Evolutionary conservation across 2,888 invertebrate genomes (phyloP), one percentile per base, ranked within the genome.

Genomic region (Tholera decimalis): DNA sequence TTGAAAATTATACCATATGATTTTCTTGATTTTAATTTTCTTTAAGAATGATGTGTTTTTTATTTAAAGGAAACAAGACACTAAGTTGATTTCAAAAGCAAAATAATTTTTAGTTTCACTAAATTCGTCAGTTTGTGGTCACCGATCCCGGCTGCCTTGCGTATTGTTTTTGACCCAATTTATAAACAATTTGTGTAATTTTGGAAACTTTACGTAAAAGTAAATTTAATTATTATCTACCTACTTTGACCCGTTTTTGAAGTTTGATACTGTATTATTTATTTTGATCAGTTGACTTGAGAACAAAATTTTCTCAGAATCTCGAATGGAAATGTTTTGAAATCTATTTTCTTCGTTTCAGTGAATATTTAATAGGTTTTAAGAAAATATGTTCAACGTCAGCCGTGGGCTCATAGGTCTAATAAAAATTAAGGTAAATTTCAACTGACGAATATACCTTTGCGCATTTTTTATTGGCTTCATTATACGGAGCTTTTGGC

Each of bases 151-250:
- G 71, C 11, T 28, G 37, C 26, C 24, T 70, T 70, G 62, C 37
- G 43, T 61, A 47, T 50, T 22, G 64, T 50, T 54, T 62, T 63
- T 65, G 53, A 43, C 22, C 26, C 30, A 73, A 63, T 72, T 69
- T 49, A 53, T 43, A 54, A 71, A 65, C 73, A 37, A 73, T 53
- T 71, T 65, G 57, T 43, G 18, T 37, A 51, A 41, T 71, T 62
- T 37, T 44, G 18, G 30, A 26, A 69, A 50, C 37, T 54, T 43
- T 33, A 11, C 13, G 33, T 49, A 8, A 46, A 51, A 63, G n/a
- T 63, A 35, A 55, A 69, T 63, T 53, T 47, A 33, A 56, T 64
- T 56, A 24, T 62, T 30, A 43, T 24, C 18, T 41, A 43, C 28
- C 18, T 41, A 28, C 15, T 53, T 49, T 15, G 28, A 69, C 61